Evolutionary conservation across 2,113 vertebrate species (phyloP), one percentile per base, ranked within the genome.

Genomic region (Syngnathus typhle): DNA sequence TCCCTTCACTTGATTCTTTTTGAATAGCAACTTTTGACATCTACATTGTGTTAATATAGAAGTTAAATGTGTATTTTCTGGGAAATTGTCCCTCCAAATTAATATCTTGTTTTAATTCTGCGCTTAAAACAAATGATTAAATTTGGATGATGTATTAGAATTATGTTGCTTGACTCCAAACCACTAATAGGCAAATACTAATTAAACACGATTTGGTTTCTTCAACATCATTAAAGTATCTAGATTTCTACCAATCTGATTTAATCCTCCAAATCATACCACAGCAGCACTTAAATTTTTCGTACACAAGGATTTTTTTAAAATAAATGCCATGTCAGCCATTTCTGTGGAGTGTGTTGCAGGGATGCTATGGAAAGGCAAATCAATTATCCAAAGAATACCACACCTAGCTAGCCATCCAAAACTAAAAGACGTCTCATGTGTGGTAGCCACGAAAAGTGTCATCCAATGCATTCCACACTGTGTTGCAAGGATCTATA

Each of bases 1-100:
- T 90, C 71, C 78, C 18, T 11, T 32, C 27, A 32, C 27, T 4
- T 21, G 2, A 60, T 41, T 60, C 38, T 38, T 9, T 37, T 37
- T 59, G 36, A 59, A 37, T 8, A 8, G 13, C 12, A 37, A 36
- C 18, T 7, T 19, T 37, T 51, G 44, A 49, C 6, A 15, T 55
- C 19, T 23, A 32, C 54, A 32, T 27, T 21, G n/a, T 23, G 8
- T 60, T 13, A 38, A 61, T 21, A 6, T 38, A 60, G 27, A 32
- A 32, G 27, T 32, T 32, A 32, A 32, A 0, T 32, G 3, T 32
- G 27, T 32, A 32, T 32, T 32, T 32, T 32, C 19, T 9, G 49
- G 19, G n/a, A 55, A 5, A 4, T 23, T 55, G 23, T 55, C 52
- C 52, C 11, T 55, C 52, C 2, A 9, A 19, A 23, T 19, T 21